A percentile compares a stretch with the other conserved stretches of the same genome.
Evolutionary conservation across 2,888 invertebrate genomes (phyloP).

Genomic region (Neoitamus cyanurus): DNA sequence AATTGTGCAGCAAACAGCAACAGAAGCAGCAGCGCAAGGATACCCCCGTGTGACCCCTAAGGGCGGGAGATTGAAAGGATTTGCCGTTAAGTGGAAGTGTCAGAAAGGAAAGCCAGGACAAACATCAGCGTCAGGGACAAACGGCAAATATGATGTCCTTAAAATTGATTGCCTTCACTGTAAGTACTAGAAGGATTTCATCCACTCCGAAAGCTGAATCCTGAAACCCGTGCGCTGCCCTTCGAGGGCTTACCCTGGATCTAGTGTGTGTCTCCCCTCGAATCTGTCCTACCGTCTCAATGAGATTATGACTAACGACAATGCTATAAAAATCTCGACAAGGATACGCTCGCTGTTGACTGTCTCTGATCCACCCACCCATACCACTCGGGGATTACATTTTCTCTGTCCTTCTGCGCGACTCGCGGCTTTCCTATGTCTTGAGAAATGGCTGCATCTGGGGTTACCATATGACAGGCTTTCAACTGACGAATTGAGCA

Average conservation of each 20-base stretch:
- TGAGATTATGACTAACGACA: constrained; percentile 49
- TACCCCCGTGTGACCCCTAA: background rate
- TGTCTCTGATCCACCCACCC: constrained; percentile 28
- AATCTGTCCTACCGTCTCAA: constrained; percentile 37
- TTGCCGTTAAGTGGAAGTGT: constrained; percentile 47
- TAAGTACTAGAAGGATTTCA: constrained; percentile 53
- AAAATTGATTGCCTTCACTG: constrained; percentile 55
- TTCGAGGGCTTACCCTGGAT: background rate
- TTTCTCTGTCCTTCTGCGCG: constrained; percentile 16
- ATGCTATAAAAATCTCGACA: constrained; percentile 48
- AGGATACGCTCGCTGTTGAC: constrained; percentile 39
- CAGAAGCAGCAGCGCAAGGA: background rate
- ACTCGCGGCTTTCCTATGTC: constrained; percentile 7
- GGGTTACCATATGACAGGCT: background rate
- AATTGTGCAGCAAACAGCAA: constrained; percentile 37
- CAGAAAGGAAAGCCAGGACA: constrained; percentile 46
- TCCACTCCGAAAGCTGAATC: background rate
- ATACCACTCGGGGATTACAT: constrained; percentile 28
- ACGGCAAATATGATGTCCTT: constrained; percentile 55
- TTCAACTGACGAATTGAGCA: background rate
- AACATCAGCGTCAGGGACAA: constrained; percentile 33
- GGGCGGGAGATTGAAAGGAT: constrained; percentile 26
- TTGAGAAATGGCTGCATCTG: background rate
- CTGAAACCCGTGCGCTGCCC: background rate
- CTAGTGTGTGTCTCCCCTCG: background rate